Evolutionary conservation across 1,140 invertebrate species (phyloP).

Genomic region (Batillaria attramentaria): DNA sequence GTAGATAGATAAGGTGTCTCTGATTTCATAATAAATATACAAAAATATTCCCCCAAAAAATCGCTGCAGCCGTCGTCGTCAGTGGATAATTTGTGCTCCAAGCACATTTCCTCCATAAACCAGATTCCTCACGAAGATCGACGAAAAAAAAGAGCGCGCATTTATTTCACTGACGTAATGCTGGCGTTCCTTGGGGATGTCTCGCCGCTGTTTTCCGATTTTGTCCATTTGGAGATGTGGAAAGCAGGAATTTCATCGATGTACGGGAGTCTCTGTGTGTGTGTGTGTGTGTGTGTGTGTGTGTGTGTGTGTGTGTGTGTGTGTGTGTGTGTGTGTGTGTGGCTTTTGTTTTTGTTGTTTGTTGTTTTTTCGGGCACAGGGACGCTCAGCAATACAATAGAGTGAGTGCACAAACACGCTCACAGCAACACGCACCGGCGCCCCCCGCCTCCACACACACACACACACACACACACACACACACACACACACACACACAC

Average conservation of each 20-base stretch:
- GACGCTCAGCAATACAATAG: neutral
- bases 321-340: constrained; percentile 8
- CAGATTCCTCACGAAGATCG: neutral
- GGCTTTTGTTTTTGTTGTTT: neutral
- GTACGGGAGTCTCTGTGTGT: neutral
- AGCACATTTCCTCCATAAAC: no score
- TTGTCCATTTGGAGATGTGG: neutral
- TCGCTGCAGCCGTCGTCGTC: no score
- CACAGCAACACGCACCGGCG: neutral
- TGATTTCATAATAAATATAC: no score
- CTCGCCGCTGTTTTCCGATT: no score
- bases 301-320: neutral
- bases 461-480: constrained; percentile 18
- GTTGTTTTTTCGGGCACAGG: neutral
- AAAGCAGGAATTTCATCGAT: no score
- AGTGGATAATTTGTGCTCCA: no score
- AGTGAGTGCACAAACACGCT: neutral
- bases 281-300: constrained; percentile 5
- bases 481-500: constrained; percentile 13
- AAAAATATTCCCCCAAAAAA: no score
- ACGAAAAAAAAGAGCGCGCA: no score
- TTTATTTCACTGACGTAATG: no score
- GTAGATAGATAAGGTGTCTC: no score
- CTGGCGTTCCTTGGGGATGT: no score
- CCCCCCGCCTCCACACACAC: constrained; percentile 11